Conservation (phyloP, 1,140 invertebrate genomes). For the Caenorhabditis inopinata region DNA sequence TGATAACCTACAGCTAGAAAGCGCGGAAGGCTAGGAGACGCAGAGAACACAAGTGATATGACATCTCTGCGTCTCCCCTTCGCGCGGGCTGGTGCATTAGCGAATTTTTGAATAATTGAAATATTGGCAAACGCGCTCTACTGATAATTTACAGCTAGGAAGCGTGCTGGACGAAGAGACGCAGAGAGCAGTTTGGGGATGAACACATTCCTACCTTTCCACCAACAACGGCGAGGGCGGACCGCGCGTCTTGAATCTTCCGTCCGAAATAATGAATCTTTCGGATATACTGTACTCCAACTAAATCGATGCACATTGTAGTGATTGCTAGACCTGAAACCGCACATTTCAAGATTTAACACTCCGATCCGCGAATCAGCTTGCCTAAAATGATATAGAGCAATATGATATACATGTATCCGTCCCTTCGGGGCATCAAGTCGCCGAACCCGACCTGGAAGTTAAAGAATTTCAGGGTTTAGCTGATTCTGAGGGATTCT, state of each 20-base stretch:
- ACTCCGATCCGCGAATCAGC: neutral
- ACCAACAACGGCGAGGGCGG: conserved; percentile 64
- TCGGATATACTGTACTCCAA: conserved; percentile 58
- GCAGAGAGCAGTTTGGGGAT: no score
- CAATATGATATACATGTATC: conserved; percentile 66
- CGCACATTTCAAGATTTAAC: neutral
- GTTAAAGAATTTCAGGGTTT: neutral
- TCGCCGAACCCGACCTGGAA: conserved; percentile 65
- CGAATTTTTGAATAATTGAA: no score
- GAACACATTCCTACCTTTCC: conserved; percentile 60
- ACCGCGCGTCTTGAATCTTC: conserved; percentile 65
- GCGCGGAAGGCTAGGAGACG: no score
- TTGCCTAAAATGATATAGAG: conserved; percentile 63
- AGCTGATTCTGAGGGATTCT: no score
- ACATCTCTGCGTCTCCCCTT: no score
- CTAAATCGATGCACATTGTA: conserved; percentile 66
- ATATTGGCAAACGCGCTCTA: no score
- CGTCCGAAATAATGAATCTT: conserved; percentile 66
- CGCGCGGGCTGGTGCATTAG: no score
- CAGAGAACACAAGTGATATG: no score
- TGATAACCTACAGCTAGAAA: no score
- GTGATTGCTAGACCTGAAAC: conserved; percentile 63
- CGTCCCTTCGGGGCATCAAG: conserved; percentile 63
- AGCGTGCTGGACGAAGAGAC: no score
- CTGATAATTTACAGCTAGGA: no score